These are phyloP conservation scores for Hyperopisus bebe DNA, from an alignment of 2,113 vertebrate genomes.

Conservation along the genomic window DNA sequence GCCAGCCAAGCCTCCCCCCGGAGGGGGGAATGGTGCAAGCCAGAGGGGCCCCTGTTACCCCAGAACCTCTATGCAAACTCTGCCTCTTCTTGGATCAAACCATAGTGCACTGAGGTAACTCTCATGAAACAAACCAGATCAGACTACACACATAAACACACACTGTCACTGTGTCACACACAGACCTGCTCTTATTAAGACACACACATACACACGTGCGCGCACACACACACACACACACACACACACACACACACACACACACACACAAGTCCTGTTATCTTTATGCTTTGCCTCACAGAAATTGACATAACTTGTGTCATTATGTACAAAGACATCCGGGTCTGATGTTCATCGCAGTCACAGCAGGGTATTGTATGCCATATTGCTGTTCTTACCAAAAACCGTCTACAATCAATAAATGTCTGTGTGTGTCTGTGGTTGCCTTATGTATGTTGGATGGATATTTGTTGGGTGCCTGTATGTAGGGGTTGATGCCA, in stretches of 20 bases:
- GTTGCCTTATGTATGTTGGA: neutral
- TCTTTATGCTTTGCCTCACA: neutral
- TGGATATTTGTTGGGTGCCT: neutral
- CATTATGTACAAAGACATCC: neutral
- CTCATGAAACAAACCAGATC: neutral
- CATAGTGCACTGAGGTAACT: conserved; percentile 54
- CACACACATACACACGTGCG: conserved; percentile 18
- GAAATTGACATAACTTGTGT: neutral
- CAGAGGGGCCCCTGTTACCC: conserved; percentile 54
- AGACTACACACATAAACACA: neutral
- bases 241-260: neutral
- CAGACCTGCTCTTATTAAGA: neutral
- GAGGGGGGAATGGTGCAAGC: conserved; percentile 57
- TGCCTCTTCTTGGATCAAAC: conserved; percentile 62
- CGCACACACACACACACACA: conserved; percentile 10
- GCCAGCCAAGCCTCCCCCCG: conserved; percentile 49
- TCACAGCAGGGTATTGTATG: neutral
- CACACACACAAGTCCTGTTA: neutral
- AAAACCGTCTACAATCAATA: neutral
- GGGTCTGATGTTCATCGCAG: neutral
- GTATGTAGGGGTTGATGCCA: neutral
- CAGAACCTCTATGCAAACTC: conserved; percentile 62
- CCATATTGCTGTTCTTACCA: neutral
- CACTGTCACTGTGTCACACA: neutral
- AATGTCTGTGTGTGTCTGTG: conserved; percentile 8